Evolutionary conservation across 2,113 vertebrate genomes (phyloP), one percentile per base, ranked within the genome.

Genomic region (Acrocephalus kingi): DNA sequence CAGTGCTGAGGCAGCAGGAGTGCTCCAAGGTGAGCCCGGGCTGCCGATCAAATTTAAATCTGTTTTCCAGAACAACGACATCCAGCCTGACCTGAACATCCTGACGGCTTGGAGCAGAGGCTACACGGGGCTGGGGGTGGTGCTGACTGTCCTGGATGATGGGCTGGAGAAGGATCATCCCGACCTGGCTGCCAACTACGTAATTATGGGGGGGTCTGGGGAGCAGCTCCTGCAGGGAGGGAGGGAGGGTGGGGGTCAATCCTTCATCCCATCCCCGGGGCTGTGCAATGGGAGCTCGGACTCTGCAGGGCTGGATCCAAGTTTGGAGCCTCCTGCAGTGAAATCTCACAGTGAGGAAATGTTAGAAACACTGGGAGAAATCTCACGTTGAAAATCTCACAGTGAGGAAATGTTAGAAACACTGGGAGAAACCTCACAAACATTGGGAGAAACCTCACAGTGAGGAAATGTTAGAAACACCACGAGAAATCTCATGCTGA

Each of bases 101-200:
- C 98, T 98, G 75, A 98, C 97, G 10, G 99, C 99, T 4, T 99
- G 99, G 99, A 97, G 98, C 73, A 98, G 98, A 96, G 99, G 99
- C 72, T 99, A 97, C 97, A 99, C 98, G 0, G 99, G 99, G 27
- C 98, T 92, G 55, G 99, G 99, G 33, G 98, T 99, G 1, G 99
- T 99, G 84, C 98, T 99, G 83, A 99, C 99, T 48, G 98, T 99
- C 88, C 97, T 99, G 96, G 99, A 99, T 3, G 99, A 99, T 1
- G 99, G 99, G 72, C 99, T 99, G 3, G 99, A 99, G 97, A 99
- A 99, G 98, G 99, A 99, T 95, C 99, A 99, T 45, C 99, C 99
- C 0, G 99, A 99, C 91, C 97, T 99, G 74, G 97, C 97, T 80
- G 97, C 98, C 87, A 99, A 99, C 97, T 99, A 99, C 12, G 99